Conservation (phyloP, 1,140 invertebrate genomes). For the Papilio dardanus region DNA sequence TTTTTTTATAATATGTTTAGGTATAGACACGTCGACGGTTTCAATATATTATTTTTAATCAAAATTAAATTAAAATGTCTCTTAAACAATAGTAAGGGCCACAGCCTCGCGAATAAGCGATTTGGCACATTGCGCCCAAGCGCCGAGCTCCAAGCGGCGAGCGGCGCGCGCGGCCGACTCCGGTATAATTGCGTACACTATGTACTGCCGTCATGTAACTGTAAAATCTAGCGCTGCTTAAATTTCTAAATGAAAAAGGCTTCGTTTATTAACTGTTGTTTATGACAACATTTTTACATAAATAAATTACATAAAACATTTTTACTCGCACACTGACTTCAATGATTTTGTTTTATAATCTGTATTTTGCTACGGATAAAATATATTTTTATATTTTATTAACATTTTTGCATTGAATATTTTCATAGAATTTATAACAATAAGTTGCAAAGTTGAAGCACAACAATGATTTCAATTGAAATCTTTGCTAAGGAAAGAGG, state of each 20-base stretch:
- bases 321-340: not conserved
- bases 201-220: slow-evolving; percentile 34
- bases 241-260: slow-evolving; percentile 31
- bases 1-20: too few species aligned
- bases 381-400: slow-evolving; percentile 5
- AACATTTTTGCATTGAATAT: slow-evolving; percentile 22
- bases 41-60: too few species aligned
- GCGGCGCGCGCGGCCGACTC: slow-evolving; percentile 46
- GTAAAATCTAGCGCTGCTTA: slow-evolving; percentile 33
- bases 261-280: slow-evolving; percentile 9
- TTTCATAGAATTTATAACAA: slow-evolving; percentile 36
- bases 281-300: slow-evolving; percentile 8
- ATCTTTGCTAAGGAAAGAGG: slow-evolving; percentile 36
- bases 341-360: slow-evolving; percentile 8
- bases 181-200: slow-evolving; percentile 48
- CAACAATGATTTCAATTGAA: slow-evolving; percentile 38
- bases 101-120: slow-evolving; percentile 71
- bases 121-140: slow-evolving; percentile 74
- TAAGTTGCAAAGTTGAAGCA: slow-evolving; percentile 33
- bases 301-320: not conserved
- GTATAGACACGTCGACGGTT: too few species aligned
- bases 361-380: not conserved
- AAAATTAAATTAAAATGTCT: too few species aligned
- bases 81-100: slow-evolving; percentile 47
- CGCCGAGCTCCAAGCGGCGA: slow-evolving; percentile 8